A percentile compares a stretch with the other conserved stretches of the same genome.
Evolutionary conservation across 2,113 vertebrate genomes (phyloP).

Genomic region (Anoura caudifer): DNA sequence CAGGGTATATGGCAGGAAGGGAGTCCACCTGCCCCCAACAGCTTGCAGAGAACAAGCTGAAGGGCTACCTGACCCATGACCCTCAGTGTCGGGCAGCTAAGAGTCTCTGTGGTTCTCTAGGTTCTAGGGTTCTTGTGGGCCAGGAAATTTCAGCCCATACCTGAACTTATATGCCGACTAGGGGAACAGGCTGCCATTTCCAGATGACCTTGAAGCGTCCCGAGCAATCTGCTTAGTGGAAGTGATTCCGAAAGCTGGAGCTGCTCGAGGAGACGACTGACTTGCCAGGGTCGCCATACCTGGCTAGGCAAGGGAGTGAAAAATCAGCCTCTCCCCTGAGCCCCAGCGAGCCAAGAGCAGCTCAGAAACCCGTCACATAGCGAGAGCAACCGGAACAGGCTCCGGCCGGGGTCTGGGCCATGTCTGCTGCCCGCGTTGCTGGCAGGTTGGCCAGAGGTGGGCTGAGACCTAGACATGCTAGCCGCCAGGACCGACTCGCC

Average conservation of each 20-base stretch:
- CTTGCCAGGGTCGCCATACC: neutral
- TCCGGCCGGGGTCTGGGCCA: neutral
- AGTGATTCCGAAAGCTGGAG: slow-evolving; percentile 42
- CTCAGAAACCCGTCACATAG: neutral
- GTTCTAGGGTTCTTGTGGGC: neutral
- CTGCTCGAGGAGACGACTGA: neutral
- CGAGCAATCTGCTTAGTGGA: slow-evolving; percentile 54
- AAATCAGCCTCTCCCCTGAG: neutral
- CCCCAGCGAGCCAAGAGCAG: neutral
- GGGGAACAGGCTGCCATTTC: slow-evolving; percentile 70
- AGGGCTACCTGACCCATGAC: neutral
- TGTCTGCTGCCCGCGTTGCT: rapidly evolving
- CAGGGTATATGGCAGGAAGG: neutral
- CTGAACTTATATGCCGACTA: neutral
- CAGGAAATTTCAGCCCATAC: neutral
- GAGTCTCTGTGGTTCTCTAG: neutral
- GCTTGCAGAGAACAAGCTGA: neutral
- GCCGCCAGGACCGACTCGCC: rapidly evolving
- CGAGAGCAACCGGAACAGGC: neutral
- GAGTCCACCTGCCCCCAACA: neutral
- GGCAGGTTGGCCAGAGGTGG: neutral
- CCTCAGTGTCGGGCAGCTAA: neutral
- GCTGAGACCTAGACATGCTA: neutral
- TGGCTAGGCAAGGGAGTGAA: neutral
- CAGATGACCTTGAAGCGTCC: slow-evolving; percentile 70